Percentiles rank a stretch among this genome's conserved stretches.
These are phyloP conservation scores for Rhynchomys soricoides DNA, from an alignment of 2,113 vertebrate species.

Conservation along the genomic window DNA sequence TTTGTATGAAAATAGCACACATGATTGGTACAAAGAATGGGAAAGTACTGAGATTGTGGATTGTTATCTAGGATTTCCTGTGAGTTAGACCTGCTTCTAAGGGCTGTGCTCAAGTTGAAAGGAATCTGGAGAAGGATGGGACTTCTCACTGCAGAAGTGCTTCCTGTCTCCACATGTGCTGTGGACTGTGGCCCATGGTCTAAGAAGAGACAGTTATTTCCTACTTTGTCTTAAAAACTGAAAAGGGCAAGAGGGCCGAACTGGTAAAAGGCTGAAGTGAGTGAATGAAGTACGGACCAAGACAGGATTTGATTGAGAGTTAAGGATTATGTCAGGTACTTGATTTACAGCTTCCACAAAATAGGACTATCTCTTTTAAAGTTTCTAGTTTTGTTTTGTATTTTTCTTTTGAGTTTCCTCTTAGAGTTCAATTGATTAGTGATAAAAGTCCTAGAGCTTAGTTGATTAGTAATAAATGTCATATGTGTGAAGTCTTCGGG, in stretches of 20 bases:
- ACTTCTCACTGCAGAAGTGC: not conserved
- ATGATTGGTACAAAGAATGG: not conserved
- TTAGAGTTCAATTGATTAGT: not conserved
- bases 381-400: slow-evolving; percentile 20
- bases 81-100: not conserved
- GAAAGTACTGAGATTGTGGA: not conserved
- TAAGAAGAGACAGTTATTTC: not conserved
- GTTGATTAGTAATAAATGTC: not conserved
- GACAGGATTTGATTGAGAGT: not conserved
- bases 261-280: not conserved
- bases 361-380: not conserved
- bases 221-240: not conserved
- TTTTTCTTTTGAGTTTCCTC: not conserved
- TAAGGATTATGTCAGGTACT: not conserved
- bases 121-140: not conserved
- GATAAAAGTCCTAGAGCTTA: not conserved
- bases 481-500: not conserved
- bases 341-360: slow-evolving; percentile 25
- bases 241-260: not conserved
- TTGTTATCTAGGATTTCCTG: not conserved
- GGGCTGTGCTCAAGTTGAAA: not conserved
- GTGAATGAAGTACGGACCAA: not conserved
- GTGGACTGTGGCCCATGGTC: not conserved
- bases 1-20: not conserved
- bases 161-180: not conserved